Evolutionary conservation across 2,113 vertebrate species (phyloP).

Genomic region (Alethe diademata): DNA sequence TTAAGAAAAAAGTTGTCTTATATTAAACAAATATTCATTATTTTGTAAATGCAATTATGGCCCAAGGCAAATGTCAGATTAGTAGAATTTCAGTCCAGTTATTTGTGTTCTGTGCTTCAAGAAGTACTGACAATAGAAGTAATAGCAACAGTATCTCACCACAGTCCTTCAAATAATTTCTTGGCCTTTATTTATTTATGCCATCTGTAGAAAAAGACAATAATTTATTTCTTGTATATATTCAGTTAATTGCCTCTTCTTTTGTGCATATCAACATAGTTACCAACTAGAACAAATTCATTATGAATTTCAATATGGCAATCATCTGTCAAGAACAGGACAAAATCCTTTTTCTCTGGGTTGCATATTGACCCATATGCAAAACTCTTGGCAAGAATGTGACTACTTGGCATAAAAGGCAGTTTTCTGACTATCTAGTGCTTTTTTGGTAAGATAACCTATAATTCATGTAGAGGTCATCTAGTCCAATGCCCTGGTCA

Average conservation of each 20-base stretch:
- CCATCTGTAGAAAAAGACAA: fast-evolving
- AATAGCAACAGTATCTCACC: background rate
- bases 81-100: background rate
- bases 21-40: background rate
- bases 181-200: background rate
- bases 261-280: background rate
- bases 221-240: background rate
- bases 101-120: background rate
- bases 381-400: background rate
- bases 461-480: background rate
- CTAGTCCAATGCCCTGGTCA: background rate
- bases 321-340: background rate
- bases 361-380: background rate
- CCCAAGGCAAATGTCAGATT: background rate
- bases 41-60: background rate
- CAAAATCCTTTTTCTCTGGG: background rate
- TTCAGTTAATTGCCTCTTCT: background rate
- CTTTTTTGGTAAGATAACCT: background rate
- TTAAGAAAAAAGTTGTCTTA: background rate
- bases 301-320: background rate
- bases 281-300: background rate
- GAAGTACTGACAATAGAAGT: background rate
- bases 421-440: background rate
- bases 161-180: background rate
- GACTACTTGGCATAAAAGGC: background rate